phyloP scores from a whole-genome alignment of 2,113 vertebrate species.

The Odocoileus virginianus region DNA sequence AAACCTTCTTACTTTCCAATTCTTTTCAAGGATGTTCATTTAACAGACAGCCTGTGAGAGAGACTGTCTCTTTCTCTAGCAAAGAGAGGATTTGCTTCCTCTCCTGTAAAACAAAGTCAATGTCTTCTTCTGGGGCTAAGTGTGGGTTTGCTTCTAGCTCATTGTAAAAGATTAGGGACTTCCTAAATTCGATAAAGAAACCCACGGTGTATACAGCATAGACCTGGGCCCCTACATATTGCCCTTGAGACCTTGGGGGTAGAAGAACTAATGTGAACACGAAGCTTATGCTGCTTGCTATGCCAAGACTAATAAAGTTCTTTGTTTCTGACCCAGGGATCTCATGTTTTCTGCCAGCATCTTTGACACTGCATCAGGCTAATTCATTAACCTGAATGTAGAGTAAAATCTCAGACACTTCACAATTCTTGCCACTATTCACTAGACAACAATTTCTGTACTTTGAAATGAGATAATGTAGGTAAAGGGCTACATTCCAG shows the following conservation, averaged over 20 bases:
- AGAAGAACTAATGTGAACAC: not conserved
- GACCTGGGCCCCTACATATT: not conserved
- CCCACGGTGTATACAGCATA: rapidly evolving
- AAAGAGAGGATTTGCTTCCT: not conserved
- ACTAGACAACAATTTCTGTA: not conserved
- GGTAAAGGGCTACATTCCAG: not conserved
- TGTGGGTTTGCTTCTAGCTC: not conserved
- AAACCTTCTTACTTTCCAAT: not conserved
- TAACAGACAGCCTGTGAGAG: not conserved
- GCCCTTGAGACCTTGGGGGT: rapidly evolving
- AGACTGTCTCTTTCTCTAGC: not conserved
- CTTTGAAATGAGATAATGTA: not conserved
- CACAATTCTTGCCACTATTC: not conserved
- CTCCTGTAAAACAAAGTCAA: not conserved
- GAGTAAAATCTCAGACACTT: not conserved
- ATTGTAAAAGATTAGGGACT: not conserved
- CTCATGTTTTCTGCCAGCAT: not conserved
- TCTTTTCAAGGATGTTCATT: not conserved
- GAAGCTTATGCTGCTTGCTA: not conserved
- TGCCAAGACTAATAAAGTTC: not conserved
- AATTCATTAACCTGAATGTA: not conserved
- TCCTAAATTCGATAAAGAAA: not conserved
- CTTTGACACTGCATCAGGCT: not conserved
- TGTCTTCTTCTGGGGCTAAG: not conserved
- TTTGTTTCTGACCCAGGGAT: not conserved